A percentile compares a stretch with the other conserved stretches of the same genome.
phyloP scores from a whole-genome alignment of 2,888 invertebrate species.

The Machimus rusticus region DNA sequence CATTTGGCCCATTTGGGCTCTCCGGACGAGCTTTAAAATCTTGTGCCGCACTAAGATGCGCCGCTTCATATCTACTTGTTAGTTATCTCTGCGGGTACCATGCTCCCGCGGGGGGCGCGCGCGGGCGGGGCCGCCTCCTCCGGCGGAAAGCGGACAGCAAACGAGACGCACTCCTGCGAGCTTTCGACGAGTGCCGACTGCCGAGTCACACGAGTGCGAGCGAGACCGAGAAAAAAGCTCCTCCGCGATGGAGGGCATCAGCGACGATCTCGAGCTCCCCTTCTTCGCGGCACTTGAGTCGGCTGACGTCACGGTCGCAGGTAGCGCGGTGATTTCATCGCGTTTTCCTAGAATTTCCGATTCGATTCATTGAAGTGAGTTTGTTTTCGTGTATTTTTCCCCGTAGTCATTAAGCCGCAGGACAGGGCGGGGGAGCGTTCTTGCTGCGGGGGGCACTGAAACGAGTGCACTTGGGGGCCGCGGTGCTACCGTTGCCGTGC shows the following conservation, averaged over 20 bases:
- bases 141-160: background rate
- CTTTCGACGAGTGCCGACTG: background rate
- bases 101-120: background rate
- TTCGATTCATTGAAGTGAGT: background rate
- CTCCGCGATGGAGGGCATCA: background rate
- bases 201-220: background rate
- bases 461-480: background rate
- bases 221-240: background rate
- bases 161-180: background rate
- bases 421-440: background rate
- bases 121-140: background rate
- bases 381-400: background rate
- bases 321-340: slow-evolving; percentile 22
- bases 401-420: background rate
- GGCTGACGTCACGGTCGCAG: slow-evolving; percentile 20
- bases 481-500: background rate
- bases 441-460: background rate
- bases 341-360: background rate
- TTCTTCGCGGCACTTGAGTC: background rate
- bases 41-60: too few species aligned
- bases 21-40: too few species aligned
- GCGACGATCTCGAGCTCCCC: background rate
- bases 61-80: too few species aligned
- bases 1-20: too few species aligned
- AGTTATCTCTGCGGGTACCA: background rate